Base-by-base conservation (phyloP, 2,888 invertebrate genomes). In the Linnaemya vulpina region DNA sequence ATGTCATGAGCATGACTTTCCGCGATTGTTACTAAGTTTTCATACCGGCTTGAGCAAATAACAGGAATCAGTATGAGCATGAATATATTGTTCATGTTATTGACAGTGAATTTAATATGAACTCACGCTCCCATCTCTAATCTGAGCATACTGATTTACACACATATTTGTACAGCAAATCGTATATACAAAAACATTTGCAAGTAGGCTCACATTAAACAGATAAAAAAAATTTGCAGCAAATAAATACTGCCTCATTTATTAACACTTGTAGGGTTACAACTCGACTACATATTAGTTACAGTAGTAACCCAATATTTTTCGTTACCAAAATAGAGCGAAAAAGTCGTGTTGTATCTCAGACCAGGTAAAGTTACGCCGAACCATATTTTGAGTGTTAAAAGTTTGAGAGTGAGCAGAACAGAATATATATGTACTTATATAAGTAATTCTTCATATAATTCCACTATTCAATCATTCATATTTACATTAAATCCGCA, bases 251-350 rank as follows among this genome's bases (percentile, higher is more conserved):
- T n/a, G 51, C 60, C 49, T 38, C 22, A 70, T 60, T 77, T 68
- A 30, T 35, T 7, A 46, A 63, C 40, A 40, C 53, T 75, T 53
- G 13, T 63, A 40, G 46, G 73, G 73, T 60, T 60, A 60, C 73
- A 49, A 49, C 51, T 51, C 35, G 20, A 8, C 10, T 43, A 10
- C 67, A 65, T 7, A 2, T 35, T 0, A 2, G 1, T 7, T 25
- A 67, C n/a, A 67, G n/a, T 17, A 40, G 62, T 15, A 22, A 38
- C 17, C 5, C 3, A 17, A n/a, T 35, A 7, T 60, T 51, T 51
- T 11, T 20, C 51, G 17, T 7, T 17, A 49, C 30, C 17, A 67
- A 49, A 49, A 0, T 30, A 17, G 5, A 49, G 40, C 10, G 35
- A 38, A 68, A 51, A 49, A 5, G 0, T 49, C n/a, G n/a, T n/a